Percentiles rank a stretch among this genome's conserved stretches.
phyloP scores from a whole-genome alignment of 2,797 vertebrate genomes.

The Balearica regulorum region DNA sequence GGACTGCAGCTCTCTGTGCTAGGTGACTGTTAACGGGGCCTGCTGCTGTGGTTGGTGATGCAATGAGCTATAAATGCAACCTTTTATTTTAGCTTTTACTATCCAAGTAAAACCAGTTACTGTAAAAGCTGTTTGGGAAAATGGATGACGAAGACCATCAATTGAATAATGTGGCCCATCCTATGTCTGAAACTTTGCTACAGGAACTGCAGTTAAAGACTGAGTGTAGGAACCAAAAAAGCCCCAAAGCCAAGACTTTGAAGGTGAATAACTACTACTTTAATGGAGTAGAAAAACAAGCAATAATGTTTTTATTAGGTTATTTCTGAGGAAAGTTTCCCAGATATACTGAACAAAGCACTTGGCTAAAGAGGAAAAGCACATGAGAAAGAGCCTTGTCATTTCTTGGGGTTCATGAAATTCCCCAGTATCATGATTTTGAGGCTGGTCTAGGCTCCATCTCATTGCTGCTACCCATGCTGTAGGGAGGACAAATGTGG shows the following conservation, averaged over 20 bases:
- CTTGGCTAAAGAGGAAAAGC: background rate
- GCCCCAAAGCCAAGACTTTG: background rate
- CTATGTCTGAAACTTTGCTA: constrained; percentile 32
- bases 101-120: constrained; percentile 64
- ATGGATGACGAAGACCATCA: constrained; percentile 27
- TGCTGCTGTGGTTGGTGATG: background rate
- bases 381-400: background rate
- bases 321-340: background rate
- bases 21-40: constrained; percentile 40
- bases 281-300: background rate
- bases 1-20: constrained; percentile 33
- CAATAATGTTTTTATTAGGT: background rate
- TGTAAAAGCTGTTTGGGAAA: constrained; percentile 66
- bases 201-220: constrained; percentile 15
- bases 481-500: background rate
- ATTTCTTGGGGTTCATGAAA: background rate
- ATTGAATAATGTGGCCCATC: background rate
- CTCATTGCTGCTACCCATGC: background rate
- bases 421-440: background rate
- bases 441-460: background rate
- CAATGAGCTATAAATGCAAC: constrained; percentile 53
- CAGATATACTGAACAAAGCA: background rate
- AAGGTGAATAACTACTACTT: background rate
- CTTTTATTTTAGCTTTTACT: constrained; percentile 65
- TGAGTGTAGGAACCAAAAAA: background rate